A percentile compares a stretch with the other conserved stretches of the same genome.
Evolutionary conservation across 2,113 vertebrate species (phyloP).

Genomic region (Cariama cristata): DNA sequence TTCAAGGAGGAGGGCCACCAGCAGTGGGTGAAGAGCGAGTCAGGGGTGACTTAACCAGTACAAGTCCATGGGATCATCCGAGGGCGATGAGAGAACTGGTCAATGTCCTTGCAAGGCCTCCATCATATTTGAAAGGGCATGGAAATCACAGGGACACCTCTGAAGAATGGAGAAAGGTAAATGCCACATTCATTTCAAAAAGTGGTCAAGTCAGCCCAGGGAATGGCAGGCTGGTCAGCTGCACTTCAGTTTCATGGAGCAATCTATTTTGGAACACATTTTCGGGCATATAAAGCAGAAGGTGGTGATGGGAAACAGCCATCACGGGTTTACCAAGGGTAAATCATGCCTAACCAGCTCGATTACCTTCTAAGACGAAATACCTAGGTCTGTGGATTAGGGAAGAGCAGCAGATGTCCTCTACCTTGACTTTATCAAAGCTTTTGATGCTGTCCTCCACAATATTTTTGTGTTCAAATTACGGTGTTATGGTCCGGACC

Average conservation of each 20-base stretch:
- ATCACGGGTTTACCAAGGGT: fast-evolving
- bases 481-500: background rate
- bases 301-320: background rate
- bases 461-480: background rate
- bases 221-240: background rate
- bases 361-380: background rate
- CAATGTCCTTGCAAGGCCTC: background rate
- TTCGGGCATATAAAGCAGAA: background rate
- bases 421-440: background rate
- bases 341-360: background rate
- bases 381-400: background rate
- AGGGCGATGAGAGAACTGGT: background rate
- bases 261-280: background rate
- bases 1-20: background rate
- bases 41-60: background rate
- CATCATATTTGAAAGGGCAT: background rate
- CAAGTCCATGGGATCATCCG: background rate
- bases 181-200: background rate
- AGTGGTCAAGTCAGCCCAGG: background rate
- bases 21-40: background rate
- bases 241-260: background rate
- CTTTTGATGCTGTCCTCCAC: background rate
- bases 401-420: background rate
- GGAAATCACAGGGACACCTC: background rate
- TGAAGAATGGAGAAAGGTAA: background rate